Evolutionary conservation across 2,113 vertebrate species (phyloP).

Genomic region (Corythoichthys haematopterus): DNA sequence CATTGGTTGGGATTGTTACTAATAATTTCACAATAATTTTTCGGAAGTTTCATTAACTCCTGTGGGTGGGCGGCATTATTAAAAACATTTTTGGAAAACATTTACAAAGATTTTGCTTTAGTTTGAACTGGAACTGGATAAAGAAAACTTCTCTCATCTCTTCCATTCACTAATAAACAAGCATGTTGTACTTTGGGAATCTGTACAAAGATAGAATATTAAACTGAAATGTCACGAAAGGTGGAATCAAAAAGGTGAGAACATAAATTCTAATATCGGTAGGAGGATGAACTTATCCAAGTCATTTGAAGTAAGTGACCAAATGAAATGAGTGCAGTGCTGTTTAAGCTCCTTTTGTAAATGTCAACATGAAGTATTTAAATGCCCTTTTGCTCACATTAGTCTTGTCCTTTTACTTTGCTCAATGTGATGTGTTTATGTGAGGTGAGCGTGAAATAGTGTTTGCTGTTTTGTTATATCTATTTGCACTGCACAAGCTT

Average conservation of each 20-base stretch:
- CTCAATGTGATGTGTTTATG: background rate
- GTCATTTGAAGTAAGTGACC: background rate
- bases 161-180: background rate
- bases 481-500: conserved; percentile 63
- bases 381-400: conserved; percentile 3
- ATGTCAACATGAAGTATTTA: conserved; percentile 2
- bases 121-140: background rate
- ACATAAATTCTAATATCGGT: background rate
- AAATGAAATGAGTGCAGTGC: background rate
- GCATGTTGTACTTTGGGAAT: background rate
- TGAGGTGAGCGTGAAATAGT: background rate
- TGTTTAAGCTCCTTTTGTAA: background rate
- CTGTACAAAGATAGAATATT: background rate
- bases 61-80: no score
- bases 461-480: conserved; percentile 1
- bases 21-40: background rate
- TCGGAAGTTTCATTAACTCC: background rate
- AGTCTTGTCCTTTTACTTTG: background rate
- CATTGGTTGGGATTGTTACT: background rate
- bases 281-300: background rate
- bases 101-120: background rate
- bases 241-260: background rate
- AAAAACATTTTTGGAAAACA: background rate
- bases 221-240: background rate
- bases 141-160: background rate